A percentile compares a stretch with the other conserved stretches of the same genome.
Conservation (phyloP, 2,113 vertebrate species). For the Poicephalus gulielmi region DNA sequence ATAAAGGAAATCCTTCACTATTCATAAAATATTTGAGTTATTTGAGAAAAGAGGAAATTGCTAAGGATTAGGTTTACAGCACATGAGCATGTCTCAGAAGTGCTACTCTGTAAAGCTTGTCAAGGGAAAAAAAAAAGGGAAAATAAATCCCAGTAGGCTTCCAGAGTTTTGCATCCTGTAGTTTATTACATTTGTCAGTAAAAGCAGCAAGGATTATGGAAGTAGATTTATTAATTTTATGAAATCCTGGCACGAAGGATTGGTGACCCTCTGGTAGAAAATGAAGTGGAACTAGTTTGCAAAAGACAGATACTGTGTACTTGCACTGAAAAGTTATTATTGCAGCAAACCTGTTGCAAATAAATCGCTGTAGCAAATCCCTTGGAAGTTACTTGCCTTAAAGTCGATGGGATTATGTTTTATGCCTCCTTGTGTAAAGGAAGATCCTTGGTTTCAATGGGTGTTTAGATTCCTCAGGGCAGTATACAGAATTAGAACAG, state of each 20-base stretch:
- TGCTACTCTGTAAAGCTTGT: conserved; percentile 73
- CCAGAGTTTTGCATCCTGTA: conserved; percentile 69
- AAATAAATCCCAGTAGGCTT: conserved; percentile 61
- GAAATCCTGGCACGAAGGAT: conserved; percentile 61
- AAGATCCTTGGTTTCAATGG: conserved; percentile 12
- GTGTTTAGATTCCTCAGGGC: background rate
- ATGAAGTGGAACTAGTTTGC: conserved; percentile 51
- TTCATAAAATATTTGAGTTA: conserved; percentile 73
- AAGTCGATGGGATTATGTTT: conserved; percentile 19
- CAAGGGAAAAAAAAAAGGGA: conserved; percentile 31
- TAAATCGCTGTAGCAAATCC: conserved; percentile 20
- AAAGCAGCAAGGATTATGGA: conserved; percentile 70
- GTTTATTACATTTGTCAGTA: conserved; percentile 78
- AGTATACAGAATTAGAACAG: background rate
- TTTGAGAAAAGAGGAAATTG: conserved; percentile 81
- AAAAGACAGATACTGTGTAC: conserved; percentile 40
- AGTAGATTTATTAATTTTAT: conserved; percentile 75
- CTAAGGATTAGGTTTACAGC: conserved; percentile 77
- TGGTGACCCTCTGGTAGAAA: conserved; percentile 59
- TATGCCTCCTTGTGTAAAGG: background rate
- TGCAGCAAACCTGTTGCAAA: conserved; percentile 37
- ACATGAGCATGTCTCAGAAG: conserved; percentile 70
- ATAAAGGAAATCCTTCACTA: conserved; percentile 73
- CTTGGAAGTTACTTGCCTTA: conserved; percentile 10
- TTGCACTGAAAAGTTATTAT: conserved; percentile 47